phyloP scores from a whole-genome alignment of 1,140 invertebrate species.

The Bombus sylvicola region DNA sequence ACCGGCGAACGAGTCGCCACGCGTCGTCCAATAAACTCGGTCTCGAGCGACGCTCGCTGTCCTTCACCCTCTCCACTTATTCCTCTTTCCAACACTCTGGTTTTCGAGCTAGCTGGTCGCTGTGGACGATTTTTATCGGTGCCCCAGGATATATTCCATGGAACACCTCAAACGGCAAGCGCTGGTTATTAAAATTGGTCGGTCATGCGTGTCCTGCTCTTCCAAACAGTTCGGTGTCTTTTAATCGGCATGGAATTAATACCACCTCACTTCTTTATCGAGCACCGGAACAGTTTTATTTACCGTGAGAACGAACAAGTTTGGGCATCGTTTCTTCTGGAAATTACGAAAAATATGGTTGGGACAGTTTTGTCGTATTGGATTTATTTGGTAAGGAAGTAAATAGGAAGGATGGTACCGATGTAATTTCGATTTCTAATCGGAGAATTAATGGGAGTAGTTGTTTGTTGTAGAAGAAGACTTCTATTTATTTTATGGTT shows the following conservation, averaged over 20 bases:
- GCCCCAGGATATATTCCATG: not conserved
- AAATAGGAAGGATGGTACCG: not conserved
- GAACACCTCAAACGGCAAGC: slow-evolving; percentile 9
- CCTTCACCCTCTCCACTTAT: not conserved
- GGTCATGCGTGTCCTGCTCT: not conserved
- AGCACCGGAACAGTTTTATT: not conserved
- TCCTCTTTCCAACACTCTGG: not conserved
- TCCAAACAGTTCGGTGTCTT: not conserved
- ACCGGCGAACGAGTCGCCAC: slow-evolving; percentile 10
- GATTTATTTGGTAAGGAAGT: not conserved
- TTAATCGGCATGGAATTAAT: slow-evolving; percentile 8
- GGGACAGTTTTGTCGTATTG: not conserved
- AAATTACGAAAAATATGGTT: not conserved
- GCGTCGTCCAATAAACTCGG: slow-evolving; percentile 25
- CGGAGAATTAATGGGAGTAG: not conserved
- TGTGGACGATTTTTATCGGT: slow-evolving; percentile 5
- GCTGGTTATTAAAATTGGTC: slow-evolving; percentile 24
- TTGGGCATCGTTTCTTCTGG: not conserved
- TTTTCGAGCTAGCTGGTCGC: not conserved
- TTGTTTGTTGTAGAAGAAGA: not conserved
- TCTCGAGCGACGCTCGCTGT: slow-evolving; percentile 1
- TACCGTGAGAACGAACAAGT: not conserved
- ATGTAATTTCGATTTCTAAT: not conserved
- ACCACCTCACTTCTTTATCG: not conserved
- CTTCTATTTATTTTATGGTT: not conserved